Base-by-base conservation (phyloP, 2,888 invertebrate genomes). In the Agonopterix heracliana region DNA sequence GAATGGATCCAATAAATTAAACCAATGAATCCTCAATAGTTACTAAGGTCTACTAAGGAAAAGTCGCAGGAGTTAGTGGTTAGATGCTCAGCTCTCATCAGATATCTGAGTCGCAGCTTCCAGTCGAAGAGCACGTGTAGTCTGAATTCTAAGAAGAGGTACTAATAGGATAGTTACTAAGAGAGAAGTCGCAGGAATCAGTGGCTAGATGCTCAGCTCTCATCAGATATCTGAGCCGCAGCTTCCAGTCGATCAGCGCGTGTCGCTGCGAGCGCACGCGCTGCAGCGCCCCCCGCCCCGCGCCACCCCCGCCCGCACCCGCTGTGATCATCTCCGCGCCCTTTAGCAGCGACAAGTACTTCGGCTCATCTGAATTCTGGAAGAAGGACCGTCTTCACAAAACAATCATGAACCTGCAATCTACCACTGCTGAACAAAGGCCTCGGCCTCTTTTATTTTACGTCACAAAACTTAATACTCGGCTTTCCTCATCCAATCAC, bases 241-340 rank as follows among this genome's bases (percentile, higher is more conserved):
- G 92, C 66, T 93, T 93, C 94, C 96, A 96, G 67, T 96, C 96
- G 45, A 97, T 91, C 52, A 93, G 90, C 9, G 93, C 93, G 63
- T 96, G 95, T 2, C 91, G 89, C 0, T 93, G 91, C 0, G 75
- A 69, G 47, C 93, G 90, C 0, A 96, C 92, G 0, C 90, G 87
- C 1, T 83, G 54, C 1, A 72, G 41, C 38, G 4, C n/a, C n/a
- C 11, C 38, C 26, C 26, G 26, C 26, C 5, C 26, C 26, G 26
- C 26, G 63, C 38, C n/a, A 10, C 38, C 38, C n/a, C 10, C 10
- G 64, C 75, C 48, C 90, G 78, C 71, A 75, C 81, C 71, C 0
- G 74, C 68, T 1, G 85, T 74, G 0, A 80, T 71, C 44, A 87
- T 63, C 26, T 89, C 86, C 0, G 93, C 92, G 0, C 90, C 89